Conservation (phyloP, 2,888 invertebrate species). For the Hemistola chrysoprasaria region DNA sequence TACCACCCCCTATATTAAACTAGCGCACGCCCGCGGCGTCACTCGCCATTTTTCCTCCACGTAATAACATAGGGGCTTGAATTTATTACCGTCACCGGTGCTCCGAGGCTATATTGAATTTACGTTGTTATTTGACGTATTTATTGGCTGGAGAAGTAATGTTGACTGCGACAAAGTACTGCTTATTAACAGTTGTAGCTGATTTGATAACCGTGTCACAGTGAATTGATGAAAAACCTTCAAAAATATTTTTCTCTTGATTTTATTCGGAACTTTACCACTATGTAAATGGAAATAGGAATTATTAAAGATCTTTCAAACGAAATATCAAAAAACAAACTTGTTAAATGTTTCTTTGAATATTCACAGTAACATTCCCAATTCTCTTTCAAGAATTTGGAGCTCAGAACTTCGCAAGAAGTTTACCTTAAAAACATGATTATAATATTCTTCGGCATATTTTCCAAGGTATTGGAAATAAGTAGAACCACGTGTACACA, state of each 20-base stretch:
- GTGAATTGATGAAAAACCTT: no score
- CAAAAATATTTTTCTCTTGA: no score
- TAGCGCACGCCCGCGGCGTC: conserved; percentile 13
- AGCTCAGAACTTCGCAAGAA: background rate
- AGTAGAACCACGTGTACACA: conserved; percentile 1
- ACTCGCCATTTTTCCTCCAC: conserved; percentile 2
- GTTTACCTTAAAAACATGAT: background rate
- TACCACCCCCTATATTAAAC: conserved; percentile 7
- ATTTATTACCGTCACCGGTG: conserved; percentile 13
- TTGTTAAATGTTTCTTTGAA: no score
- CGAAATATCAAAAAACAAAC: no score
- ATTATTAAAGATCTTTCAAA: no score
- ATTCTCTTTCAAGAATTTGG: no score
- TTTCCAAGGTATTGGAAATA: conserved; percentile 4
- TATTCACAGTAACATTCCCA: no score
- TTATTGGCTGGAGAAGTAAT: background rate
- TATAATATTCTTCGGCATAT: background rate
- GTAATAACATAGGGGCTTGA: conserved; percentile 7
- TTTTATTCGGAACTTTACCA: no score
- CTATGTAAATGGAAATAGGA: no score
- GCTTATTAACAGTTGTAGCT: no score
- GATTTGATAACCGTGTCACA: no score
- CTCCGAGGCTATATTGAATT: conserved; percentile 8
- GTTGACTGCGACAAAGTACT: no score
- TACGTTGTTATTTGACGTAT: background rate